These are phyloP conservation scores for Himalopsyche anomala DNA, from an alignment of 2,888 invertebrate species.

Conservation along the genomic window DNA sequence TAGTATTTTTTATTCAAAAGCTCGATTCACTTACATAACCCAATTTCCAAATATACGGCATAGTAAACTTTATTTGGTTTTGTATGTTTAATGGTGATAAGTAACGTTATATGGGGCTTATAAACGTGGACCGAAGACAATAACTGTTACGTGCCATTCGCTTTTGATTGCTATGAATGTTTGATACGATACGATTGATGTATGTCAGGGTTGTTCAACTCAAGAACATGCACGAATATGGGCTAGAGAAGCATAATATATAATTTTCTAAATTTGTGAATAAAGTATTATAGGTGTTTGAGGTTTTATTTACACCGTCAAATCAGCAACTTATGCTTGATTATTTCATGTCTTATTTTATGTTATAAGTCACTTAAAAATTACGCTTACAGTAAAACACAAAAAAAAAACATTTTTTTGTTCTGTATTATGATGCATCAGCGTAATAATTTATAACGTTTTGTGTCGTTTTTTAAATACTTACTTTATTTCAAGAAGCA, in stretches of 20 bases:
- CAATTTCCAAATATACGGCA: background rate
- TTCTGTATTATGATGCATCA: too few species aligned
- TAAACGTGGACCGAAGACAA: slow-evolving; percentile 25
- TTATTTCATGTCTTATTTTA: too few species aligned
- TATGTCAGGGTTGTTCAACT: slow-evolving; percentile 2
- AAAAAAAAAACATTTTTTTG: too few species aligned
- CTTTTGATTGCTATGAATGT: slow-evolving; percentile 30
- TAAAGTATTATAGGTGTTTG: background rate
- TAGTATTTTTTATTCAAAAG: background rate
- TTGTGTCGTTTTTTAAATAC: too few species aligned
- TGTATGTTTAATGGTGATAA: slow-evolving; percentile 27
- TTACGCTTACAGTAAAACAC: too few species aligned
- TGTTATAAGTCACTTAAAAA: too few species aligned
- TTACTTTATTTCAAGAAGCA: too few species aligned
- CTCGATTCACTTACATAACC: background rate
- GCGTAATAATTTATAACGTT: too few species aligned
- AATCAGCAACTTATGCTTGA: too few species aligned
- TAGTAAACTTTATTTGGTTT: slow-evolving; percentile 30
- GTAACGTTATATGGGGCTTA: slow-evolving; percentile 20
- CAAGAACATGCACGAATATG: background rate
- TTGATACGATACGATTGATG: slow-evolving; percentile 31
- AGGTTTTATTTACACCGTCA: too few species aligned
- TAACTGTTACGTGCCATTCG: slow-evolving; percentile 30
- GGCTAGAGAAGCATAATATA: background rate
- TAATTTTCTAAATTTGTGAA: background rate